Base-by-base conservation (phyloP, 2,113 vertebrate species). In the Arenaria interpres region DNA sequence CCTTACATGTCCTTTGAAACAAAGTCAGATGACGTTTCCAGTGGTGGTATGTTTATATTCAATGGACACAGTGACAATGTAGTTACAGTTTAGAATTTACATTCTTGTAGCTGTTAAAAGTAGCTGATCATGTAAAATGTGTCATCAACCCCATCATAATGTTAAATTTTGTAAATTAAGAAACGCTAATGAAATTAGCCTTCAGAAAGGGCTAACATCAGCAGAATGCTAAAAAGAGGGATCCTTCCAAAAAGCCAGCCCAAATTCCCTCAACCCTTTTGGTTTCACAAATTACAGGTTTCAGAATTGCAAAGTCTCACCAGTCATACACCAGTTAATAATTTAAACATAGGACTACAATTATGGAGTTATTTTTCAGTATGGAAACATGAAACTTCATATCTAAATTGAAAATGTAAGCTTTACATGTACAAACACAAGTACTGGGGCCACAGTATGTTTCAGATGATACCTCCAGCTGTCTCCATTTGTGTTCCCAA, bases 181-280 rank as follows among this genome's bases (percentile, higher is more conserved):
- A 90, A 83, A 83, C 45, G 11, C 10, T 50, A 23, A 32, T 32
- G 62, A 66, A 64, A 68, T 28, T 20, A 56, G 19, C n/a, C 46
- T 81, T 64, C 60, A 59, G 69, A 48, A 85, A 48, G 33, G 48
- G 22, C 32, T 87, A 23, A 63, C 10, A 24, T n/a, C 39, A 86
- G 46, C 51, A 75, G 39, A 21, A 56, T 74, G 45, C n/a, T 85
- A 39, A 25, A 22, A 71, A 51, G 37, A 62, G 46, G 21, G 5
- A 14, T 23, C 10, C 30, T 43, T 46, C 9, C 2, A 32, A 41
- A 57, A 54, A 50, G 6, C 0, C 6, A 66, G 8, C 14, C 37
- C 66, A 54, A 59, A 50, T 43, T 39, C 27, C 72, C 35, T 79
- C 45, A 60, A 3, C 32, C 5, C 4, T n/a, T 81, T 54, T 25